Evolutionary conservation across 2,888 invertebrate species (phyloP).

Genomic region (Pediacus dermestoides): DNA sequence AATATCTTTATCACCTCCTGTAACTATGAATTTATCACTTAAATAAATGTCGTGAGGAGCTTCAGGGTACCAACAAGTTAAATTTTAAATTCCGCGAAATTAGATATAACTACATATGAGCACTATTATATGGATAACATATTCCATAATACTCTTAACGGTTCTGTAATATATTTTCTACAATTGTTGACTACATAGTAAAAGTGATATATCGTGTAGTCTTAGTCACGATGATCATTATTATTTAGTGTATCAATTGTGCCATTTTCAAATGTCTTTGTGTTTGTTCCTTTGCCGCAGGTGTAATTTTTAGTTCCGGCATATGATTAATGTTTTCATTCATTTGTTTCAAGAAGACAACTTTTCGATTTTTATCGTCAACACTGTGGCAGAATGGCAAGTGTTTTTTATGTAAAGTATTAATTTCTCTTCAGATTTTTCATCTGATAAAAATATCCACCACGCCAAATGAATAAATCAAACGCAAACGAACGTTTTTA

Average conservation of each 20-base stretch:
- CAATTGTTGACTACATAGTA: constrained; percentile 21
- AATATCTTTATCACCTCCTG: no score
- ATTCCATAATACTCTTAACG: constrained; percentile 28
- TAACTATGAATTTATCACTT: no score
- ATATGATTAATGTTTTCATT: constrained; percentile 35
- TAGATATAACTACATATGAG: no score
- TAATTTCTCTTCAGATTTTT: no score
- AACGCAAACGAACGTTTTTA: no score
- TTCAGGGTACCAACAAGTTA: no score
- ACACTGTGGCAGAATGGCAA: no score
- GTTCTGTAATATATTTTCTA: constrained; percentile 22
- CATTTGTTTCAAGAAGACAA: constrained; percentile 14
- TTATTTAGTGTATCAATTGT: constrained; percentile 37
- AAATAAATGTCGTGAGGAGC: no score
- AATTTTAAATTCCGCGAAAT: no score
- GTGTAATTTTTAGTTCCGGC: constrained; percentile 32
- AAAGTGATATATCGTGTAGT: constrained; percentile 34
- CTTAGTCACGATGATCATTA: constrained; percentile 31
- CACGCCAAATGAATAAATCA: no score
- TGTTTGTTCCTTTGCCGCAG: constrained; percentile 31
- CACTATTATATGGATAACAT: constrained; percentile 24
- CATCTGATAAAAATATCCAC: no score
- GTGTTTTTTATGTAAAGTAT: no score
- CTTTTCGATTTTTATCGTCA: constrained; percentile 6
- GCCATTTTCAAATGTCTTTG: constrained; percentile 34